A percentile compares a stretch with the other conserved stretches of the same genome.
phyloP scores from a whole-genome alignment of 2,113 vertebrate genomes.

The Fulica atra region DNA sequence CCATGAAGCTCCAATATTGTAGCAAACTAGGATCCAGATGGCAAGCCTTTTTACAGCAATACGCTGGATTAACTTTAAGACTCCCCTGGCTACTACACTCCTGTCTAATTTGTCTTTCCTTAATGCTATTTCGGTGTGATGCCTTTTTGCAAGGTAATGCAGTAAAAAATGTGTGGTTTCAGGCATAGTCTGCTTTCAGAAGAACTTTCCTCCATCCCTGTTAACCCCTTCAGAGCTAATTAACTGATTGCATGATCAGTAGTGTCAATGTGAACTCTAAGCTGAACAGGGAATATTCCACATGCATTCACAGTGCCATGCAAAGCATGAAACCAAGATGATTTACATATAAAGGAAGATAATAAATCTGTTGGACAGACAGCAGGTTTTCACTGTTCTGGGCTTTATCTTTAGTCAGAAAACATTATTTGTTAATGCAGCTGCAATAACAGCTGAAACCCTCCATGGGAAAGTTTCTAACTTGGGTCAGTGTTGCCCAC shows the following conservation, averaged over 20 bases:
- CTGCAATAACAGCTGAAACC: neutral
- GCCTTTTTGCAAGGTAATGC: neutral
- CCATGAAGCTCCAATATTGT: slow-evolving; percentile 34
- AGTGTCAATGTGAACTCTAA: neutral
- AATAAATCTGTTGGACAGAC: neutral
- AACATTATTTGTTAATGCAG: neutral
- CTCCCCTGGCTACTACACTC: slow-evolving; percentile 35
- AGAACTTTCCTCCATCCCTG: neutral
- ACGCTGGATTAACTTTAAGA: slow-evolving; percentile 50
- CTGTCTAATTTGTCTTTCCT: slow-evolving; percentile 52
- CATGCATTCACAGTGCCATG: neutral
- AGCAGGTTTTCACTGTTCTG: neutral
- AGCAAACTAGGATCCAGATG: slow-evolving; percentile 68
- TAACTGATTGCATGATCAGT: neutral
- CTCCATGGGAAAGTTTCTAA: neutral
- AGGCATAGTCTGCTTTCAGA: neutral
- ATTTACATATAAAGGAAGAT: neutral
- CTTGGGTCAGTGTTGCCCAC: rapidly evolving
- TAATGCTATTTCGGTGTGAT: neutral
- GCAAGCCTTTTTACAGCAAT: slow-evolving; percentile 64
- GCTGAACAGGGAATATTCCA: neutral
- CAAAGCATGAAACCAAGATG: neutral
- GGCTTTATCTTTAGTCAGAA: neutral
- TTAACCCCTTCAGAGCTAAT: neutral
- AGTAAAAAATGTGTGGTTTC: neutral